Conservation (phyloP, 2,797 vertebrate genomes). For the Malacoraja senta region DNA sequence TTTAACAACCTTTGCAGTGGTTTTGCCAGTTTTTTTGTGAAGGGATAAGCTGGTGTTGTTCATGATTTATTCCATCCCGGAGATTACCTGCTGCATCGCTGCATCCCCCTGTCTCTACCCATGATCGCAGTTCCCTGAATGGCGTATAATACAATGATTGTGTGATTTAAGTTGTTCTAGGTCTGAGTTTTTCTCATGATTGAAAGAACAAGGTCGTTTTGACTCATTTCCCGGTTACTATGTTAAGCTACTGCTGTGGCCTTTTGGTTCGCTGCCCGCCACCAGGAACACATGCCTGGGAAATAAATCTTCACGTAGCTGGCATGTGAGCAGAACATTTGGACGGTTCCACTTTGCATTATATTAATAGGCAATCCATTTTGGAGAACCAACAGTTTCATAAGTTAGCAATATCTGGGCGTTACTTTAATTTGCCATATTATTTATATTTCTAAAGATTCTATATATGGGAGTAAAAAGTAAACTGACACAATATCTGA, state of each 20-base stretch:
- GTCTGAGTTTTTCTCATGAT: no score
- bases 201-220: neutral
- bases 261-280: neutral
- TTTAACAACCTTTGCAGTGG: no score
- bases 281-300: neutral
- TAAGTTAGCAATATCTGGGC: neutral
- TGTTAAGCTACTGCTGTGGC: neutral
- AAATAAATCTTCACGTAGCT: neutral
- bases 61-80: no score
- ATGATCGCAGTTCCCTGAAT: no score
- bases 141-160: no score
- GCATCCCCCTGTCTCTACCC: no score
- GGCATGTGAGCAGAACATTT: neutral
- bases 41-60: no score
- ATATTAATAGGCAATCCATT: neutral
- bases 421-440: neutral
- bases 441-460: neutral
- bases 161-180: no score
- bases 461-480: neutral
- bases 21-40: no score
- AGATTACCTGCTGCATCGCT: no score
- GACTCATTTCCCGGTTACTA: neutral
- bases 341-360: neutral
- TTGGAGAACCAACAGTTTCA: neutral
- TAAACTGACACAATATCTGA: neutral